Evolutionary conservation across 2,113 vertebrate species (phyloP).

Genomic region (Rhynchopsitta pachyrhyncha): DNA sequence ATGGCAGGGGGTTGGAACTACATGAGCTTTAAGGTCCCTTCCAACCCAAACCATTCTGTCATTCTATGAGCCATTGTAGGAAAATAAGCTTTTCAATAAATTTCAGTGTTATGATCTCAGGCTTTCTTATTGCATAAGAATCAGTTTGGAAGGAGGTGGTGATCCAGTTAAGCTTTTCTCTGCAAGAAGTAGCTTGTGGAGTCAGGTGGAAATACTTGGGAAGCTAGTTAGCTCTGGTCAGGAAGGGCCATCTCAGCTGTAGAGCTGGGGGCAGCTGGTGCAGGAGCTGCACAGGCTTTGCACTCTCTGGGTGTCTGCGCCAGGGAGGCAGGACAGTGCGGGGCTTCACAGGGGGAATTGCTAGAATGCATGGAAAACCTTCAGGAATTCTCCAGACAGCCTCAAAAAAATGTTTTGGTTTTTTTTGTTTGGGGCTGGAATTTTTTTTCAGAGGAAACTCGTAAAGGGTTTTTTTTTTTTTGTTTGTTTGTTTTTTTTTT

Average conservation of each 20-base stretch:
- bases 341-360: neutral
- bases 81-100: neutral
- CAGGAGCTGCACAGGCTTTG: neutral
- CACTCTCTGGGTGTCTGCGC: neutral
- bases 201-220: neutral
- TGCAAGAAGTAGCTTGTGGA: neutral
- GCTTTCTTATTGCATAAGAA: neutral
- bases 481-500: neutral
- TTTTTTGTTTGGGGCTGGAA: neutral
- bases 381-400: neutral
- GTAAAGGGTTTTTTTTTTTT: neutral
- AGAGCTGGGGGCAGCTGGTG: neutral
- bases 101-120: neutral
- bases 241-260: neutral
- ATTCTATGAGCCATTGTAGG: neutral
- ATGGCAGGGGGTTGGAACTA: neutral
- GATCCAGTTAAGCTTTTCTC: neutral
- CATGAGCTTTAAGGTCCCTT: neutral
- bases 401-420: neutral
- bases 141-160: neutral
- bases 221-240: neutral
- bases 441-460: neutral
- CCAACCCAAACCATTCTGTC: neutral
- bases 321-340: neutral
- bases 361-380: neutral